Evolutionary conservation across 2,113 vertebrate genomes (phyloP), one percentile per base, ranked within the genome.

Genomic region (Morone chrysops): DNA sequence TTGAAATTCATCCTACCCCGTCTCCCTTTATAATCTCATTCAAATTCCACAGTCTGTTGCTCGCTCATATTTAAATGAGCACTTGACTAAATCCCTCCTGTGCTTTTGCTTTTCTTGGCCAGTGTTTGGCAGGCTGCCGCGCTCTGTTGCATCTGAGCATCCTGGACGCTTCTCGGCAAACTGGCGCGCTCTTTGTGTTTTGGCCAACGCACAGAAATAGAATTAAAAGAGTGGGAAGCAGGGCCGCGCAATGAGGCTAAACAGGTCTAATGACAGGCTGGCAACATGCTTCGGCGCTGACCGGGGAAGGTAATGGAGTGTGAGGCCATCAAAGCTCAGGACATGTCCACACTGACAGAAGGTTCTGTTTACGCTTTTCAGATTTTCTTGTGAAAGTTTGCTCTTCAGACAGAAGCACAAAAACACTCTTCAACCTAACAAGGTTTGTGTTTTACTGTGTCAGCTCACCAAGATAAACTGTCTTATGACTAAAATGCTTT

Each of bases 41-140:
- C 83, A 85, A 72, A 92, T 90, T 87, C 81, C 80, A 82, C 88
- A 86, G 81, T 90, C 84, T 90, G 89, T 89, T 92, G 83, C 89
- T 90, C 18, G 74, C 75, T 83, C 87, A 74, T 85, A 84, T 92
- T 91, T 78, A 90, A 92, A 93, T 85, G 72, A 91, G 91, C 86
- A 81, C 87, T 91, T 86, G 83, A 90, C 85, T 77, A 78, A 87
- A 80, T 87, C 90, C 83, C 87, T 83, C 83, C 80, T 80, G 86
- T 78, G 78, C 76, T 69, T 81, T 81, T 38, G 69, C 77, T 80
- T 80, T 86, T 82, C 85, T 89, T 70, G 75, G 78, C 85, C 59
- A 41, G 66, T n/a, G 31, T 62, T 87, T 87, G 90, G 84, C 91
- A 69, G 61, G 16, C 79, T 76, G 79, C 79, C 50, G n/a, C 61